Base-by-base conservation (phyloP, 2,113 vertebrate species). In the Lota lota region DNA sequence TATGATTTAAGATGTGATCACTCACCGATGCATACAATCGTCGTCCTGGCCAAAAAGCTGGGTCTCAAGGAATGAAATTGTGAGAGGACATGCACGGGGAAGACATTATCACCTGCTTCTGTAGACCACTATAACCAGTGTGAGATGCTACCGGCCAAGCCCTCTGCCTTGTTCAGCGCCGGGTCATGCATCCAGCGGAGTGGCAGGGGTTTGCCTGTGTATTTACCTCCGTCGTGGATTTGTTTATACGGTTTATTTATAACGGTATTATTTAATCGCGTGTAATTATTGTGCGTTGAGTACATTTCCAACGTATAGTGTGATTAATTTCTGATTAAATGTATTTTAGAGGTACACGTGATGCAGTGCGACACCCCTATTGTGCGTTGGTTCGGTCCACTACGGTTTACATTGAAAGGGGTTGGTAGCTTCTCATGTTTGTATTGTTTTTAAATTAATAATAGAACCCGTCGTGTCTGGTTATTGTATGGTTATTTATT, bases 61-160 rank as follows among this genome's bases (percentile, higher is more conserved):
- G 17, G 86, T 85, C 74, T 90, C 88, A 90, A 80, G 88, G 88
- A 63, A 86, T 91, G 78, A 91, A 89, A 67, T 88, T 88, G 67
- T 89, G 87, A 68, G 86, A 85, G 76, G 83, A 75, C 90, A 90
- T 90, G 53, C 88, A 88, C 68, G 85, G 80, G 47, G 81, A 24
- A 81, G 79, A 79, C 90, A 91, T 88, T 69, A 75, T 88, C 81
- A 85, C 85, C 69, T 8, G 67, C 18, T 17, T 60, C 20, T 58
- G 21, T 19, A 5, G 22, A 15, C 33, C 47, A 2, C 1, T 63
- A 20, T 14, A 3, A 20, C 68, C 67, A 14, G 56, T 64, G 54
- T 11, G 22, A 11, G 20, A 58, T 47, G 40, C 40, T 12, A 14
- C 28, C 12, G 40, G 36, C 50, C 21, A 18, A 15, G 36, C 54